These are phyloP conservation scores for Bubo bubo DNA, from an alignment of 2,113 vertebrate species.

Conservation along the genomic window DNA sequence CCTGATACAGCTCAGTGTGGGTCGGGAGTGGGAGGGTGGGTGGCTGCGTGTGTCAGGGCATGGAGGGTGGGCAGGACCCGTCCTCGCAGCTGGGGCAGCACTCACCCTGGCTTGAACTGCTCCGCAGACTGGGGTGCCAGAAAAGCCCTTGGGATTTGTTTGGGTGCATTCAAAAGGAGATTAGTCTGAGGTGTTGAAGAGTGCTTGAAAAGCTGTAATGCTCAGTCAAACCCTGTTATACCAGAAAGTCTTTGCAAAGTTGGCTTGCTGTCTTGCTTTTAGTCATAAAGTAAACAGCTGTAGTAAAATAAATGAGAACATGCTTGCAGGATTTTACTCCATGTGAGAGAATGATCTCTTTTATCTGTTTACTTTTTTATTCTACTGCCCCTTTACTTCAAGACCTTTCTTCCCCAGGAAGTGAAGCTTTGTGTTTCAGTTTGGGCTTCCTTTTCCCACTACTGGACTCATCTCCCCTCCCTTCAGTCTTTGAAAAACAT, in stretches of 20 bases:
- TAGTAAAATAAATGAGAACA: neutral
- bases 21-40: accelerated
- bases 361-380: neutral
- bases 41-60: accelerated
- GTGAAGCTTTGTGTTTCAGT: neutral
- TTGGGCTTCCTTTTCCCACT: neutral
- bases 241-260: neutral
- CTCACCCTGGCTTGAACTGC: neutral
- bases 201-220: neutral
- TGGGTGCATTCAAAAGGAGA: neutral
- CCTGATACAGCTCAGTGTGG: accelerated
- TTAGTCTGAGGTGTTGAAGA: neutral
- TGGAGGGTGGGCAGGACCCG: accelerated
- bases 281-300: neutral
- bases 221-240: neutral
- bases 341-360: neutral
- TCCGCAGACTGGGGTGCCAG: accelerated
- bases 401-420: neutral
- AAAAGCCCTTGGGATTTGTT: neutral
- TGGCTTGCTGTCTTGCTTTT: neutral
- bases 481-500: neutral
- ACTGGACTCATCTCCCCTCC: neutral
- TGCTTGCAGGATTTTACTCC: neutral
- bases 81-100: accelerated
- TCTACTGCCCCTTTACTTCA: neutral